A percentile compares a stretch with the other conserved stretches of the same genome.
Evolutionary conservation across 2,888 invertebrate genomes (phyloP).

Genomic region (Pimpla rufipes): DNA sequence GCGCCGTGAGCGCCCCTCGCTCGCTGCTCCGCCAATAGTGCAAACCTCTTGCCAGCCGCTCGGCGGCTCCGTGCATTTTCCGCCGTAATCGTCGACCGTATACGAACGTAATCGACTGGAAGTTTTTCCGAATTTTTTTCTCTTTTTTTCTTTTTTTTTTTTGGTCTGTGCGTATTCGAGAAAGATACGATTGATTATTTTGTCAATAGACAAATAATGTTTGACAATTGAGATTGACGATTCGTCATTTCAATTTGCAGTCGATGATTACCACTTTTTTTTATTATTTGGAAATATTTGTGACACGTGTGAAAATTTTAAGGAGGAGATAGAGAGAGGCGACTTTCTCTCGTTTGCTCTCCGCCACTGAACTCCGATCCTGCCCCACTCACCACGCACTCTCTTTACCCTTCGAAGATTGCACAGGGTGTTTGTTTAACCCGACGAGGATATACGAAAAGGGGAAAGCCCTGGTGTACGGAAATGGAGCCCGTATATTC

Average conservation of each 20-base stretch:
- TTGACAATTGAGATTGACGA: neutral
- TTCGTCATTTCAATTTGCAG: neutral
- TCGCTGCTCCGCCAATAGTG: slow-evolving; percentile 39
- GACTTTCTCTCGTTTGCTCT: neutral
- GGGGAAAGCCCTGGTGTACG: neutral
- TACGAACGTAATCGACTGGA: neutral
- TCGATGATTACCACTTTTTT: neutral
- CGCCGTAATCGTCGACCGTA: neutral
- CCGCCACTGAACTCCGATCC: neutral
- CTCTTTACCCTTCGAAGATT: neutral
- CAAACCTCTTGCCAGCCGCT: neutral
- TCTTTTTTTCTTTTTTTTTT: neutral
- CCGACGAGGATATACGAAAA: neutral
- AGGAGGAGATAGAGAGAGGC: neutral
- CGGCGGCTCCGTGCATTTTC: neutral
- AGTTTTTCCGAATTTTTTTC: neutral
- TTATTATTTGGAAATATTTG: neutral
- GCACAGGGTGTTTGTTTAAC: neutral
- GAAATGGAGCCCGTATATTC: neutral
- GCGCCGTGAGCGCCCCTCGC: slow-evolving; percentile 42
- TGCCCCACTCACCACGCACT: neutral
- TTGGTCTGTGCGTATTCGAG: no score
- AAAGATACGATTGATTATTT: neutral
- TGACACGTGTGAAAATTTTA: neutral
- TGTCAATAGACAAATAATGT: neutral